A percentile compares a stretch with the other conserved stretches of the same genome.
Conservation (phyloP, 2,888 invertebrate species). For the Drepanosiphum platanoidis region DNA sequence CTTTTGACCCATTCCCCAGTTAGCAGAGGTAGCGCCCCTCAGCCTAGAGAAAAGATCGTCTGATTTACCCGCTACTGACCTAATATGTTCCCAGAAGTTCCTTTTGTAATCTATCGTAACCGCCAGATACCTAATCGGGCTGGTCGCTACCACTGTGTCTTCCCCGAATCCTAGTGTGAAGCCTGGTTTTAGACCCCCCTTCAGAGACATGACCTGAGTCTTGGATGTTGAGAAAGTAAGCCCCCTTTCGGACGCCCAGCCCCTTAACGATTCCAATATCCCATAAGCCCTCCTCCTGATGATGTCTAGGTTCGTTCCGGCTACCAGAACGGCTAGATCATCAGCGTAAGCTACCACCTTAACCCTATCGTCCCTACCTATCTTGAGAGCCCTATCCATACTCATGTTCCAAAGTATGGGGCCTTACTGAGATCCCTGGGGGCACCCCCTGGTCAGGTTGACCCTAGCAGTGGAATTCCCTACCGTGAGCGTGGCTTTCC, state of each 20-base stretch:
- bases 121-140: constrained; percentile 5
- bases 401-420: background rate
- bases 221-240: background rate
- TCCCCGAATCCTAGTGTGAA: background rate
- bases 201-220: background rate
- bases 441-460: background rate
- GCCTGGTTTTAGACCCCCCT: background rate
- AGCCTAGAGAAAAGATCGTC: background rate
- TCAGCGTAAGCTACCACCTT: background rate
- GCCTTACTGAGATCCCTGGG: background rate
- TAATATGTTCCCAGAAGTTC: constrained; percentile 7
- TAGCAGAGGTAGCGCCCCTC: background rate
- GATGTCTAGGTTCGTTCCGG: background rate
- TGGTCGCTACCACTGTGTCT: background rate
- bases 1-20: background rate
- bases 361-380: too few relatives aligned
- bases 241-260: background rate
- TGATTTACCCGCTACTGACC: background rate
- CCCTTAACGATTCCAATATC: background rate
- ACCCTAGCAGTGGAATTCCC: background rate
- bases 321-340: background rate
- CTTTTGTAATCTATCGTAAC: background rate
- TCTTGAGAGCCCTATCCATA: background rate
- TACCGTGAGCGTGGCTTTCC: constrained; percentile 5
- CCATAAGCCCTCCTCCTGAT: background rate